Evolutionary conservation across 23 tunicate genomes (phyloP), one percentile per base, ranked within the genome.

Genomic region (Diplosoma virens): DNA sequence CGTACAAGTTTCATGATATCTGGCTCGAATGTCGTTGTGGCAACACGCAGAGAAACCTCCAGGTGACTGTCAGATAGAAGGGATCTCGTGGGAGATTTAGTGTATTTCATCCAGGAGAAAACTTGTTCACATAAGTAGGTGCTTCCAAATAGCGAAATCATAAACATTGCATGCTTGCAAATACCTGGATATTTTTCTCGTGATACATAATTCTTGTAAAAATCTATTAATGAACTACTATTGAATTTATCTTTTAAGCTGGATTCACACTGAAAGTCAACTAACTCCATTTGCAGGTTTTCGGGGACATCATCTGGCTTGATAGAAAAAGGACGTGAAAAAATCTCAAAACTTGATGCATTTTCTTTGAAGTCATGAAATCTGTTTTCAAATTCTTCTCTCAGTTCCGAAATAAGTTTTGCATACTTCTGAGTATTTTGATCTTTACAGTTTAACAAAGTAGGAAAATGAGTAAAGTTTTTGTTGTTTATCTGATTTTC

Each of bases 401-500:
- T 67, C 21, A 67, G 70, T 63, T 63, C 25, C 7, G 74, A 35
- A 16, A 36, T 35, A 6, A 35, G 74, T 35, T 61, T 29, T 26
- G 34, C 69, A 61, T 27, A 27, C 34, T 61, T 26, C 6, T 34
- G 50, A 18, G 74, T 2, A 27, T 63, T 37, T 71, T 35, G 86
- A 71, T 68, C 53, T 81, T 72, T 34, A 55, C 54, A 32, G 76
- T 60, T 60, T 2, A 31, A 59, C 25, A 76, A 71, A 48, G 77
- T 84, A 54, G 77, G 89, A 34, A 76, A 84, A 84, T 84, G 77
- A 33, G 34, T 69, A 53, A 32, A 50, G 82, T 84, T 84, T 32
- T 84, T 66, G 35, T 61, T 28, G 6, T 54, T 66, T 50, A 84
- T 53, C 69, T 76, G 89, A 29, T 37, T 68, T 80, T 80, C 77